A percentile compares a stretch with the other conserved stretches of the same genome.
These are phyloP conservation scores for Grus americana DNA, from an alignment of 2,113 vertebrate species.

Conservation along the genomic window DNA sequence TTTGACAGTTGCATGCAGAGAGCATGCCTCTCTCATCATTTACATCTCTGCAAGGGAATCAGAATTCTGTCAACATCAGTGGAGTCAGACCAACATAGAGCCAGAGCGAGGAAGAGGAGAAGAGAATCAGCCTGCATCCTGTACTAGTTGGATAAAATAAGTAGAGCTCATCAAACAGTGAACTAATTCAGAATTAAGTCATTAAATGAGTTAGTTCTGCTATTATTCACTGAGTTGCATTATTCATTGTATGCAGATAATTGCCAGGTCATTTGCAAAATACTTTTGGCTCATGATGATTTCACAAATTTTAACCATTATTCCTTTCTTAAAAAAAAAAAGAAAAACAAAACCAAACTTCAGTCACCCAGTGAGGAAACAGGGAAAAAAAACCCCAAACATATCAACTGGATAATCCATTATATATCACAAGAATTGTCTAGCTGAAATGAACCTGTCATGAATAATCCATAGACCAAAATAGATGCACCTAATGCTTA, in stretches of 20 bases:
- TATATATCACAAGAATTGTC: neutral
- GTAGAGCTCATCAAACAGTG: neutral
- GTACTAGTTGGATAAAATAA: neutral
- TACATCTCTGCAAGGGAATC: neutral
- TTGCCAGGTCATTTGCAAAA: neutral
- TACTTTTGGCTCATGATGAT: neutral
- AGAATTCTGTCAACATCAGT: neutral
- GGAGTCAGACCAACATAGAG: neutral
- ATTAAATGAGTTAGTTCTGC: neutral
- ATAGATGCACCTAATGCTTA: conserved; percentile 12
- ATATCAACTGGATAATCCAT: neutral
- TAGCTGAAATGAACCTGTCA: neutral
- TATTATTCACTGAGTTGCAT: neutral
- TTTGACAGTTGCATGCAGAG: neutral
- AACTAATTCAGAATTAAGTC: neutral
- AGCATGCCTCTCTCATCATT: neutral
- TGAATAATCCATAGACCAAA: conserved; percentile 36
- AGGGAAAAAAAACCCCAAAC: neutral
- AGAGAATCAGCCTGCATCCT: neutral
- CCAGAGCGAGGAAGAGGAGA: neutral
- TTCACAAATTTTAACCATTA: neutral
- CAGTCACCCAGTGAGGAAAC: neutral
- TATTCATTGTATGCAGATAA: neutral
- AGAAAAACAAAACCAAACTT: neutral
- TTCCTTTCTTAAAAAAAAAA: neutral